phyloP scores from a whole-genome alignment of 2,797 vertebrate genomes.

The Pangasius krempfi region DNA sequence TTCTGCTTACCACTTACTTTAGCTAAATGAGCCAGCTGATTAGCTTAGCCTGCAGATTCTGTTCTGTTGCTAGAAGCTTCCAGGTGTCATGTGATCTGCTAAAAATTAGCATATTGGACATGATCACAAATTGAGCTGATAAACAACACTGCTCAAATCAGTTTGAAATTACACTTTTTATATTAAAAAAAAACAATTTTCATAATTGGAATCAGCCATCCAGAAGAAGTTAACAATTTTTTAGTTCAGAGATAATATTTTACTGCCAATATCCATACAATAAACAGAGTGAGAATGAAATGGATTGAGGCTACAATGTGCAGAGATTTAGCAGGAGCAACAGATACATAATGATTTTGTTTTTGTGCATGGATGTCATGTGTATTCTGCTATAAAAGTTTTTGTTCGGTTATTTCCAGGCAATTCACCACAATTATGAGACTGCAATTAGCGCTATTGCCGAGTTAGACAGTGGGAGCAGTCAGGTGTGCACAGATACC shows the following conservation, averaged over 20 bases:
- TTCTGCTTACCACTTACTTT: background rate
- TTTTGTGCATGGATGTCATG: background rate
- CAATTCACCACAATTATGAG: conserved; percentile 21
- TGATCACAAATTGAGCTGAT: background rate
- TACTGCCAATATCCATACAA: background rate
- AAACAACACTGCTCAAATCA: background rate
- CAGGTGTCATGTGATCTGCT: background rate
- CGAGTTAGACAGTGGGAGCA: background rate
- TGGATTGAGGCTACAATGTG: background rate
- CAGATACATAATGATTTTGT: background rate
- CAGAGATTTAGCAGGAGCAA: background rate
- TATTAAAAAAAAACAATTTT: too few species aligned
- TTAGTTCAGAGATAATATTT: background rate
- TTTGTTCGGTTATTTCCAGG: conserved; percentile 25
- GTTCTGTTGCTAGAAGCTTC: background rate
- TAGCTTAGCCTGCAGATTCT: too few species aligned
- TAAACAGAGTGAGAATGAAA: background rate
- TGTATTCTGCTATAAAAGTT: background rate
- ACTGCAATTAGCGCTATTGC: conserved; percentile 6
- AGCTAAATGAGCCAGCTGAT: background rate
- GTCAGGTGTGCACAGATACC: conserved; percentile 29
- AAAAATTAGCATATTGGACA: background rate
- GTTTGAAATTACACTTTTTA: background rate
- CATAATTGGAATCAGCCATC: background rate
- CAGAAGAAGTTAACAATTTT: background rate